Conservation (phyloP, 92 coral and sea anemone genomes). For the Isaurus tuberculatus region DNA sequence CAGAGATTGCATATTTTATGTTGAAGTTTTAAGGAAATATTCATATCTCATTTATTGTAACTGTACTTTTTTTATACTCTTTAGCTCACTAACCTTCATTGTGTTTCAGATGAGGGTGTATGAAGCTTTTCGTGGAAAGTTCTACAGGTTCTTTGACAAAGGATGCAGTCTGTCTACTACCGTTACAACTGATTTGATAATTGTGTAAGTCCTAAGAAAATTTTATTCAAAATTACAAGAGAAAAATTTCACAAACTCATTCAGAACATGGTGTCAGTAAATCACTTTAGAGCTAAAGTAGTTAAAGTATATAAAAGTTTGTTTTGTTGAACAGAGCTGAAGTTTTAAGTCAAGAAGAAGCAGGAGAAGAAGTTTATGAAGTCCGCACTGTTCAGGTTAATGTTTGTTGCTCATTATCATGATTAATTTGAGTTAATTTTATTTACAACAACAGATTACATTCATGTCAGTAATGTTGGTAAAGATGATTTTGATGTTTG, state of each 20-base stretch:
- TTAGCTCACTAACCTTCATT: background rate
- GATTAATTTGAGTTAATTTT: no score
- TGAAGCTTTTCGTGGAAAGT: constrained; percentile 83
- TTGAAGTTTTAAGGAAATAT: no score
- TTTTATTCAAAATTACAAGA: background rate
- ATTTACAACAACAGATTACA: background rate
- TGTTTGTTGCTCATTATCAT: background rate
- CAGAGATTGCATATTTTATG: no score
- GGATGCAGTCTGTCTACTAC: constrained; percentile 72
- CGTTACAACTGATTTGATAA: constrained; percentile 66
- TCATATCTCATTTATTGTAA: no score
- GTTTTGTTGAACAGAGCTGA: constrained; percentile 57
- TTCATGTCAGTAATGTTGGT: background rate
- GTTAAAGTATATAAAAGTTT: background rate
- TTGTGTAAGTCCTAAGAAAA: constrained; percentile 69
- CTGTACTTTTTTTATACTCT: no score
- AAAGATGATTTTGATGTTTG: background rate
- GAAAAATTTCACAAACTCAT: no score
- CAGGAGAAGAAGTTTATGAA: constrained; percentile 82
- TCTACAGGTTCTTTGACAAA: constrained; percentile 71
- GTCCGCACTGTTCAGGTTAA: constrained; percentile 80
- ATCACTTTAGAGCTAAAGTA: no score
- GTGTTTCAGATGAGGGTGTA: constrained; percentile 73
- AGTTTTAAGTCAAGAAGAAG: constrained; percentile 80
- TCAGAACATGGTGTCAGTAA: no score